Percentiles rank a stretch among this genome's conserved stretches.
phyloP scores from a whole-genome alignment of 2,113 vertebrate genomes.

The Pedetes capensis region DNA sequence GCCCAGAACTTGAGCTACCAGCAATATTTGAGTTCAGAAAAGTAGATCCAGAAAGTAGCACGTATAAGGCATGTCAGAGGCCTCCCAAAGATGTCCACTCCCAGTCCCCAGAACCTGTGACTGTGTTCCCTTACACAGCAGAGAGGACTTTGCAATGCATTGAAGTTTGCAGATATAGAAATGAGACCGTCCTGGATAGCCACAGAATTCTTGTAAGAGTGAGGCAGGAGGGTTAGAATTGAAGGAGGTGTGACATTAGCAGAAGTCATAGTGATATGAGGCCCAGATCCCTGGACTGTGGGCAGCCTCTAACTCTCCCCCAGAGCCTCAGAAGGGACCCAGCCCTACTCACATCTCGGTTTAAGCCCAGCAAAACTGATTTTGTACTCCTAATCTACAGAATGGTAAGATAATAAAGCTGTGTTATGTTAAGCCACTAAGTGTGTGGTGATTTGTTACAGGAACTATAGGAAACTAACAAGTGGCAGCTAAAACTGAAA shows the following conservation, averaged over 20 bases:
- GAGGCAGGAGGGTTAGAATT: neutral
- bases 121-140: rapidly evolving
- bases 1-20: neutral
- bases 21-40: neutral
- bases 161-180: neutral
- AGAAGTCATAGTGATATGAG: neutral
- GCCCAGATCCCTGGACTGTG: neutral
- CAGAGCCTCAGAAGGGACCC: neutral
- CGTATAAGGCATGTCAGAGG: rapidly evolving
- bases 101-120: neutral
- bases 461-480: neutral
- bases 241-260: neutral
- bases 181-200: neutral
- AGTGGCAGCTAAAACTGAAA: neutral
- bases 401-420: neutral
- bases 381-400: neutral
- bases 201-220: neutral
- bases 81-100: neutral
- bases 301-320: neutral
- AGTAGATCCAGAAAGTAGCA: neutral
- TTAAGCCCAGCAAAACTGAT: neutral
- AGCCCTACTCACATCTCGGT: neutral
- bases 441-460: neutral
- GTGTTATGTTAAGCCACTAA: neutral
- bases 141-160: neutral